phyloP scores from a whole-genome alignment of 2,888 invertebrate genomes.

The Lasioglossum vierecki region DNA sequence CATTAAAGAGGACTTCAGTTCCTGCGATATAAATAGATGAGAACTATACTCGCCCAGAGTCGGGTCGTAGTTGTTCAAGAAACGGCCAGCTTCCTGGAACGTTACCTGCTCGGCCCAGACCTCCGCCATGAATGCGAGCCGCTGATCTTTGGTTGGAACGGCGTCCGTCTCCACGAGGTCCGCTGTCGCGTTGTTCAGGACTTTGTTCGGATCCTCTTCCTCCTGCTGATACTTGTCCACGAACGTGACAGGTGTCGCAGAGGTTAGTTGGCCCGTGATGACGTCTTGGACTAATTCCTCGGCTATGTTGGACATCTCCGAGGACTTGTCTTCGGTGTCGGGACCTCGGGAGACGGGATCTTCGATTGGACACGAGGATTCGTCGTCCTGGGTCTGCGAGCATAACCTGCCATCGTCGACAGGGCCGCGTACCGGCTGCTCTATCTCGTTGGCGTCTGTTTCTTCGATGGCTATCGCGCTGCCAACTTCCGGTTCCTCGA shows the following conservation, averaged over 20 bases:
- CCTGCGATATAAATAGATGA: not conserved
- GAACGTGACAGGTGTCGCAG: not conserved
- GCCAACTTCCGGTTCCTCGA: slow-evolving; percentile 48
- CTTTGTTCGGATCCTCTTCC: slow-evolving; percentile 34
- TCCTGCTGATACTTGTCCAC: slow-evolving; percentile 57
- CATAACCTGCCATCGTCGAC: slow-evolving; percentile 35
- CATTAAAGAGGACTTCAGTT: not conserved
- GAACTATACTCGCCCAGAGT: slow-evolving; percentile 7
- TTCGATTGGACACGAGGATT: slow-evolving; percentile 21
- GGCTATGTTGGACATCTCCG: not conserved
- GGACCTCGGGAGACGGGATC: not conserved
- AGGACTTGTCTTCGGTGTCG: slow-evolving; percentile 28
- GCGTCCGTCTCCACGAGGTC: slow-evolving; percentile 19
- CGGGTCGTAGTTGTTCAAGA: slow-evolving; percentile 73
- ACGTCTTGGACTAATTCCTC: slow-evolving; percentile 1
- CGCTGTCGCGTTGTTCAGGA: not conserved
- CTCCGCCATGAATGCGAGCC: slow-evolving; percentile 44
- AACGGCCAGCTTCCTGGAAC: slow-evolving; percentile 61
- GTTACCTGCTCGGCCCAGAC: slow-evolving; percentile 59
- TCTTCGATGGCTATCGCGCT: slow-evolving; percentile 45
- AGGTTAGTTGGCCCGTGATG: not conserved
- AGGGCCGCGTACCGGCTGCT: slow-evolving; percentile 16
- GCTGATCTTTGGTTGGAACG: slow-evolving; percentile 4
- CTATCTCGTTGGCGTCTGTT: slow-evolving; percentile 37
- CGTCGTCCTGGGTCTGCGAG: slow-evolving; percentile 22